Base-by-base conservation (phyloP, 1,140 invertebrate species). In the Cotesia chilonis region DNA sequence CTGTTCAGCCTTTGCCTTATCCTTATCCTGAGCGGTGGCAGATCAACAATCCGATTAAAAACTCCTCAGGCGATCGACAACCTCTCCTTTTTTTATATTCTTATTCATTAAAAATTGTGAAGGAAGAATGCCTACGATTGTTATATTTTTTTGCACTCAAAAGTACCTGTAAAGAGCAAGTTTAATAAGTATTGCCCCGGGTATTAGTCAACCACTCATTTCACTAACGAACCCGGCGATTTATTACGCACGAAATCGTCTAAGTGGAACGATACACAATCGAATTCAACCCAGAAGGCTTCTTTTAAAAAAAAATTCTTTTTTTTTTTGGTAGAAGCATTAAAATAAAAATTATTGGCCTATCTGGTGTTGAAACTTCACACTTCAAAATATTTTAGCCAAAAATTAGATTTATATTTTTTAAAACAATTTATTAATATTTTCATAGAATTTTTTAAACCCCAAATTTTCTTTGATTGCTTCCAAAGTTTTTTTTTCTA, bases 221-320 rank as follows among this genome's bases (percentile, higher is more conserved):
- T 80, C 73, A 80, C 78, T 80, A 80, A 80, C 79, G 78, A 80
- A 80, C 73, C 71, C 76, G 57, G 59, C 76, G 75, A 80, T 80
- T 80, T 80, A 80, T 80, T 64, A 63, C 63, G 59, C 54, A 71
- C 71, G 72, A 76, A 68, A 70, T 61, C 47, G 74, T 71, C 52
- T 72, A 76, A 72, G 76, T 71, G 73, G 75, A 74, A 77, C 70
- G 66, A 55, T 71, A 73, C 78, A 47, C 74, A 70, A 71, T 78
- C 74, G 77, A 78, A 72, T 70, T 57, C 66, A 70, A 78, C 67
- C 74, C 74, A 67, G 75, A 76, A 78, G 72, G 76, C 75, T 76
- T 72, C 74, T 57, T 60, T 71, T 73, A 12, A 54, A 20, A 47
- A 47, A 47, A 47, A 47, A 10, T 47, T 2, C 0, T 41, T 47